These are phyloP conservation scores for Schizaphis graminum DNA, from an alignment of 2,888 invertebrate species.

Conservation along the genomic window DNA sequence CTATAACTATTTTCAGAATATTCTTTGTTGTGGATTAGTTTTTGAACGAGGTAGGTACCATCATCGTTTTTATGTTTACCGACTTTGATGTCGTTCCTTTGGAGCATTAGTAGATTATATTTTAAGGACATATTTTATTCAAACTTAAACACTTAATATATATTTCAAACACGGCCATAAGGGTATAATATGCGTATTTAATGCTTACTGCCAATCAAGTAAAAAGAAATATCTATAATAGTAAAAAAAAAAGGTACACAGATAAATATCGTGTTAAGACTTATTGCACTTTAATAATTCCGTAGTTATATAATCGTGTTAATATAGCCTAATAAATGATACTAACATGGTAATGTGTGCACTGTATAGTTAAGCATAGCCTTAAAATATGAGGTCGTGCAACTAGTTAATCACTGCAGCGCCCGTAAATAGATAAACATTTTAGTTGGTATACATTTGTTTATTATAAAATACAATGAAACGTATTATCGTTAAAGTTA, in stretches of 20 bases:
- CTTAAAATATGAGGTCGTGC: neutral
- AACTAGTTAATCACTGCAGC: neutral
- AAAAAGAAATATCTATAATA: neutral
- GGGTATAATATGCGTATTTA: neutral
- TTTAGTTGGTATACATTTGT: neutral
- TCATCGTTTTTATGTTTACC: slow-evolving; percentile 22
- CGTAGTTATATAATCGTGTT: neutral
- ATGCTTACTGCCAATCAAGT: neutral
- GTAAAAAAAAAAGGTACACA: neutral
- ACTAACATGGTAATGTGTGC: neutral
- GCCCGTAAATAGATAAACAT: neutral
- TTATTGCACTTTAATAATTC: neutral
- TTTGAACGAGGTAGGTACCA: neutral
- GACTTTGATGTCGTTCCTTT: slow-evolving; percentile 7
- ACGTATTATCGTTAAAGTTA: neutral
- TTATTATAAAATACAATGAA: neutral
- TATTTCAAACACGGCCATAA: neutral
- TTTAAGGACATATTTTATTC: slow-evolving; percentile 33
- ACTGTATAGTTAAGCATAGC: neutral
- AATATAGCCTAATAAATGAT: neutral
- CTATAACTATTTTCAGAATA: neutral
- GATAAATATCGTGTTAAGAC: neutral
- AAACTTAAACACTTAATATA: neutral
- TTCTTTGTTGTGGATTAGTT: slow-evolving; percentile 37
- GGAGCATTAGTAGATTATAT: slow-evolving; percentile 21